Conservation (phyloP, 2,888 invertebrate genomes). For the Azorinus chamasolen region DNA sequence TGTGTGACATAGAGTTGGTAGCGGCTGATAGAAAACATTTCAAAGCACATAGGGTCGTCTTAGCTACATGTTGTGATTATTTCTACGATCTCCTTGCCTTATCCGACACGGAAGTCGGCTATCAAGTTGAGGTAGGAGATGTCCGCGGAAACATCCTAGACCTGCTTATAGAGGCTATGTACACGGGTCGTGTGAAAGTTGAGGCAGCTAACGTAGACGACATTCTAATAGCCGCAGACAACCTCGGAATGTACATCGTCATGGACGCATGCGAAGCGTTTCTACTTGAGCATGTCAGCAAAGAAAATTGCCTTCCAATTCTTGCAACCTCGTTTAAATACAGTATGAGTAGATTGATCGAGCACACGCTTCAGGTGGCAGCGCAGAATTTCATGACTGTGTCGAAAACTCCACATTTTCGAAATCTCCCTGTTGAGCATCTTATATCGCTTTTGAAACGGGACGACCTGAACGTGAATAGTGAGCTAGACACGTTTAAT, state of each 20-base stretch:
- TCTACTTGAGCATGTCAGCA: slow-evolving; percentile 62
- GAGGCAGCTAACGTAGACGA: slow-evolving; percentile 69
- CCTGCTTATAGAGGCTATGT: slow-evolving; percentile 73
- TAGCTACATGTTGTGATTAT: slow-evolving; percentile 76
- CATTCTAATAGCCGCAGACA: slow-evolving; percentile 64
- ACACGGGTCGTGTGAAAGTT: slow-evolving; percentile 72
- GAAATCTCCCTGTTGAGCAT: slow-evolving; percentile 66
- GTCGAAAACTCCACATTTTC: slow-evolving; percentile 62
- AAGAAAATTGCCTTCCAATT: slow-evolving; percentile 72
- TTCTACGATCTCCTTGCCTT: slow-evolving; percentile 71
- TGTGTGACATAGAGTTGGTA: slow-evolving; percentile 73
- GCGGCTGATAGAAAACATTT: slow-evolving; percentile 56
- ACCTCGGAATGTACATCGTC: slow-evolving; percentile 68
- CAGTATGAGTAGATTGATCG: slow-evolving; percentile 56
- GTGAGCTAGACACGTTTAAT: slow-evolving; percentile 74
- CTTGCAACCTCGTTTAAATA: slow-evolving; percentile 69
- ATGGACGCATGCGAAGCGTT: slow-evolving; percentile 74
- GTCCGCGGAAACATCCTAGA: slow-evolving; percentile 59
- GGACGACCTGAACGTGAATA: slow-evolving; percentile 66
- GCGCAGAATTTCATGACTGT: slow-evolving; percentile 70
- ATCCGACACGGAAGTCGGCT: slow-evolving; percentile 1
- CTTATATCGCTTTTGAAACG: slow-evolving; percentile 64
- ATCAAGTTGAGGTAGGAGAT: slow-evolving; percentile 65
- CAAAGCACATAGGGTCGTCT: slow-evolving; percentile 70
- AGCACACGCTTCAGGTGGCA: slow-evolving; percentile 63